phyloP scores from a whole-genome alignment of 2,888 invertebrate species.

The Ochlodes sylvanus region DNA sequence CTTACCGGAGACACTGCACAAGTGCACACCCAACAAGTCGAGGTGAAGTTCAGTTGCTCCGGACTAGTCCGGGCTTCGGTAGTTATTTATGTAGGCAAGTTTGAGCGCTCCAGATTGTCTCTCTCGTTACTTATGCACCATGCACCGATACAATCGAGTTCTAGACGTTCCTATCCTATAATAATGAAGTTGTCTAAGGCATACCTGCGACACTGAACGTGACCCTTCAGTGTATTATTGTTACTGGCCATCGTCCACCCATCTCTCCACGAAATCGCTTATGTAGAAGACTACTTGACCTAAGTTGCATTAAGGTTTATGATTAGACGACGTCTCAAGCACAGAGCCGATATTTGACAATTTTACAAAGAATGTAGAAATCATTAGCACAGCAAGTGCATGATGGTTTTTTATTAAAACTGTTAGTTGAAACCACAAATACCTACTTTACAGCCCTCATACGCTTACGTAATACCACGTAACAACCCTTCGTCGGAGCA shows the following conservation, averaged over 20 bases:
- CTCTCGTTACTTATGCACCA: slow-evolving; percentile 28
- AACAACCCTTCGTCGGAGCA: neutral
- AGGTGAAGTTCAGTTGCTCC: slow-evolving; percentile 1
- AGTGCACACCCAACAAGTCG: slow-evolving; percentile 6
- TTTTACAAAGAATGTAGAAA: too few relatives aligned
- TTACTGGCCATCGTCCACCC: too few relatives aligned
- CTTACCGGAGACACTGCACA: neutral
- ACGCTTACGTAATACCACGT: neutral
- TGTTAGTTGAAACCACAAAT: too few relatives aligned
- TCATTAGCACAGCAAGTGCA: too few relatives aligned
- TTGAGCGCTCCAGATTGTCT: slow-evolving; percentile 5
- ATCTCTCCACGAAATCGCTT: too few relatives aligned
- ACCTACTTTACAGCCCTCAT: neutral
- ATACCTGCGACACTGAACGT: too few relatives aligned
- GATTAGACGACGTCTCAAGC: too few relatives aligned
- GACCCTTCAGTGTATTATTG: neutral
- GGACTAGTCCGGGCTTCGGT: slow-evolving; percentile 5
- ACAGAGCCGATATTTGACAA: too few relatives aligned
- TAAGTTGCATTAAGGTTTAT: too few relatives aligned
- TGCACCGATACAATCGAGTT: slow-evolving; percentile 6
- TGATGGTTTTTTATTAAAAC: too few relatives aligned
- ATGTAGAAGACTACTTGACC: too few relatives aligned
- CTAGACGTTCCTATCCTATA: neutral
- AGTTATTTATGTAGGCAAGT: slow-evolving; percentile 22
- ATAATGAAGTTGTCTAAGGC: too few relatives aligned